Evolutionary conservation across 2,797 vertebrate genomes (phyloP).

Genomic region (Harpagifer antarcticus): DNA sequence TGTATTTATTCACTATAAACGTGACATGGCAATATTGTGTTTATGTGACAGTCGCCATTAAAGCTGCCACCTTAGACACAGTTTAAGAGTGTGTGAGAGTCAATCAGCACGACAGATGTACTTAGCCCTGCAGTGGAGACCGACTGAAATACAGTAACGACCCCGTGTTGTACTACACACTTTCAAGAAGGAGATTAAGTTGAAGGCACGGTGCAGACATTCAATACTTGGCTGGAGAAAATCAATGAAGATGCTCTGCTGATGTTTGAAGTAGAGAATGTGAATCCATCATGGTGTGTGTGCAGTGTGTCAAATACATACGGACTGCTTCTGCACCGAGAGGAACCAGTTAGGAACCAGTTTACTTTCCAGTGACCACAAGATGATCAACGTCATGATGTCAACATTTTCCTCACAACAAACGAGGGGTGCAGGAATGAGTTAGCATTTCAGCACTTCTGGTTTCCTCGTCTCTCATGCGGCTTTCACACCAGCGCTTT

Average conservation of each 20-base stretch:
- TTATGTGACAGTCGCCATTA: not conserved
- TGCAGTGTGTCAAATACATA: not conserved
- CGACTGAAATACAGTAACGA: constrained; percentile 38
- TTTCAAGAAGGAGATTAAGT: constrained; percentile 40
- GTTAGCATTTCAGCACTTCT: too few relatives aligned
- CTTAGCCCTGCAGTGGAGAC: constrained; percentile 23
- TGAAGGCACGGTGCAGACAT: constrained; percentile 35
- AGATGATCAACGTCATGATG: too few relatives aligned
- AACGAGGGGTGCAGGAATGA: too few relatives aligned
- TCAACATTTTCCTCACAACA: too few relatives aligned
- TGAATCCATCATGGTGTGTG: not conserved
- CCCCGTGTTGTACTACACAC: constrained; percentile 27
- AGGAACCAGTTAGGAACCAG: too few relatives aligned
- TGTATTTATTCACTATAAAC: constrained; percentile 1
- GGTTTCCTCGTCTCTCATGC: too few relatives aligned
- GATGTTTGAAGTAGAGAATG: constrained; percentile 11
- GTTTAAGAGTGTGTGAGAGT: constrained; percentile 16
- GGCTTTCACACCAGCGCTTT: too few relatives aligned
- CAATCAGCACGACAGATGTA: constrained; percentile 36
- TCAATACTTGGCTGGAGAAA: constrained; percentile 35
- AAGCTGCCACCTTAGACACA: constrained; percentile 2
- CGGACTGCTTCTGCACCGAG: too few relatives aligned
- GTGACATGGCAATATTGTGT: not conserved
- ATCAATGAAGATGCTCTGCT: constrained; percentile 51
- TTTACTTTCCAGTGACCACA: too few relatives aligned